phyloP scores from a whole-genome alignment of 2,113 vertebrate species.

The Heloderma charlesbogerti region DNA sequence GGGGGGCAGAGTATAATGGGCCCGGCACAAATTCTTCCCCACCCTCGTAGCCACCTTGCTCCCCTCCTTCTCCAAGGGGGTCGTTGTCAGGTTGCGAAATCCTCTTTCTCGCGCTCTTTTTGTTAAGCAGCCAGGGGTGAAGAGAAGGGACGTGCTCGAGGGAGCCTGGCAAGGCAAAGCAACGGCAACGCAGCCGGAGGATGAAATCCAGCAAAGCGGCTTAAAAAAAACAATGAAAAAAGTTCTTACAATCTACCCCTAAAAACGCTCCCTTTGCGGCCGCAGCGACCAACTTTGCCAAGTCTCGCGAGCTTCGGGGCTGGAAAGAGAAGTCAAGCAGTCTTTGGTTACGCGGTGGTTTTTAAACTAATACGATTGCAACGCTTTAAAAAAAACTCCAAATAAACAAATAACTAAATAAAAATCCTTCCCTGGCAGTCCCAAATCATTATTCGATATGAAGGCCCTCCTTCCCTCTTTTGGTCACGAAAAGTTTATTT shows the following conservation, averaged over 20 bases:
- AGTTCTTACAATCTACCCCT: too few relatives aligned
- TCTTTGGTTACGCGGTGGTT: too few relatives aligned
- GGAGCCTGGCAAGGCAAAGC: not conserved
- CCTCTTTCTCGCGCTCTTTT: not conserved
- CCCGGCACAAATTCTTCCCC: not conserved
- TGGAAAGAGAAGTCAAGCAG: not conserved
- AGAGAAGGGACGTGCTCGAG: not conserved
- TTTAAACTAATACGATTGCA: not conserved
- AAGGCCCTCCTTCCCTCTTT: not conserved
- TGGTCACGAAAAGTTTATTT: not conserved
- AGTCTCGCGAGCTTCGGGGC: not conserved
- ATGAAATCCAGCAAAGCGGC: not conserved
- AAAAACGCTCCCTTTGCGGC: not conserved
- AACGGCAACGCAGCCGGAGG: too few relatives aligned
- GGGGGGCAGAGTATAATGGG: not conserved
- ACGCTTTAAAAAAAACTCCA: not conserved
- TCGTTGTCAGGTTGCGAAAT: not conserved
- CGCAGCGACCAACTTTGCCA: not conserved
- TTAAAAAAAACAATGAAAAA: not conserved
- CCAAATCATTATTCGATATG: not conserved
- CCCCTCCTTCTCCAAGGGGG: fast-evolving
- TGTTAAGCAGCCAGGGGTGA: fast-evolving
- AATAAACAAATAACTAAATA: not conserved
- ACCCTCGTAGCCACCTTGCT: not conserved
- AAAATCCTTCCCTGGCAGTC: not conserved